Conservation (phyloP, 2,888 invertebrate species). For the Chymomyza procnemis region DNA sequence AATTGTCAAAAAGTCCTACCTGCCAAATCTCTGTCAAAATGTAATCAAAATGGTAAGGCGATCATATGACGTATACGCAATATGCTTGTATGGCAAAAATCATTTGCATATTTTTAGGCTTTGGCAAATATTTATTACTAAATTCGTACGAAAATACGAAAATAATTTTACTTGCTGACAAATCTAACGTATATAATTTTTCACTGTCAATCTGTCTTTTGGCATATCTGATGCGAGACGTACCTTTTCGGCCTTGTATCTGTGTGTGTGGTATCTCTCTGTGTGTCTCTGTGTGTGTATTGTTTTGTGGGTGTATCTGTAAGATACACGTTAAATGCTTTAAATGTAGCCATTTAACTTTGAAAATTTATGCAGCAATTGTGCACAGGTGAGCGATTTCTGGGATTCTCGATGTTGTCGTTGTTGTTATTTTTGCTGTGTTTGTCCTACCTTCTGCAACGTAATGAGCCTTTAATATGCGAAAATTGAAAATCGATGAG, state of each 20-base stretch:
- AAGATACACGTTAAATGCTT: background rate
- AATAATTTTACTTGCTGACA: conserved; percentile 23
- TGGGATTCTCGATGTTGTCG: background rate
- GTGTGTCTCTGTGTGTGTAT: background rate
- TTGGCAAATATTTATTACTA: conserved; percentile 32
- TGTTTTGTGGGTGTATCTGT: background rate
- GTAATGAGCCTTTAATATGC: conserved; percentile 15
- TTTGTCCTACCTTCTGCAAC: background rate
- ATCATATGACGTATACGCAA: conserved; percentile 29
- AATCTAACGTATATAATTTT: conserved; percentile 43
- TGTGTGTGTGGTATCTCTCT: background rate
- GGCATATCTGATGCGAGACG: background rate
- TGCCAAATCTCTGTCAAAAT: background rate
- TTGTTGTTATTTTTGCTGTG: no score
- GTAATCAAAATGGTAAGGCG: background rate
- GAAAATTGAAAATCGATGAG: conserved; percentile 49
- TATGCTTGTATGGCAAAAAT: background rate
- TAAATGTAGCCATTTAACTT: background rate
- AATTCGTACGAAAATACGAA: background rate
- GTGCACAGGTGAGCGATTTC: background rate
- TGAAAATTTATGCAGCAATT: conserved; percentile 3
- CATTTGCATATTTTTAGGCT: conserved; percentile 38
- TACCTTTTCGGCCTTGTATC: background rate
- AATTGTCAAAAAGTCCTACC: background rate
- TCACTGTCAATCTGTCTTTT: conserved; percentile 56